Evolutionary conservation across 2,888 invertebrate genomes (phyloP).

Genomic region (Eucera pruinosa): DNA sequence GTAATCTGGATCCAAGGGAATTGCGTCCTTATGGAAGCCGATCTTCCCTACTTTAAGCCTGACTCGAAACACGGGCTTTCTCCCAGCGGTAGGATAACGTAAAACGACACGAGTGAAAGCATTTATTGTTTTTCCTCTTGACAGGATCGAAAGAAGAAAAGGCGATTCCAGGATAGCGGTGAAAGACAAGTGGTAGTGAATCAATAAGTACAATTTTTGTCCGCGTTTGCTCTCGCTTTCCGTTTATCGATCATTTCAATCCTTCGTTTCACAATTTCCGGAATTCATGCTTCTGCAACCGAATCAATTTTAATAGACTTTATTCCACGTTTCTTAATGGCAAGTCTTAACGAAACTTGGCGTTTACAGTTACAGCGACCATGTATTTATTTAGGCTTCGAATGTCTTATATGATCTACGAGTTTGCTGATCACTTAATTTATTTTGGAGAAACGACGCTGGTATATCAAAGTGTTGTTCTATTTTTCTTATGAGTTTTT

Average conservation of each 20-base stretch:
- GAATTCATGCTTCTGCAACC: neutral
- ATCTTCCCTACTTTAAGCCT: conserved; percentile 46
- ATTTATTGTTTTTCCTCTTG: conserved; percentile 43
- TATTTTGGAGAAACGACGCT: no score
- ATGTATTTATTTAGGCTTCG: no score
- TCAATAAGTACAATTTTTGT: conserved; percentile 34
- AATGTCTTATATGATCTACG: no score
- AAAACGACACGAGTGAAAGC: conserved; percentile 8
- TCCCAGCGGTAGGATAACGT: conserved; percentile 12
- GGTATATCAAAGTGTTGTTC: no score
- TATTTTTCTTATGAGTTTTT: no score
- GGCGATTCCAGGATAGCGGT: neutral
- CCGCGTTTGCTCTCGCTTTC: neutral
- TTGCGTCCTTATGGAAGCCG: conserved; percentile 44
- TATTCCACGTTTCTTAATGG: neutral
- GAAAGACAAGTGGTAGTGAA: neutral
- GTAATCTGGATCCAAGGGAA: conserved; percentile 56
- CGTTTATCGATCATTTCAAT: conserved; percentile 26
- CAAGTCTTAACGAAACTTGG: no score
- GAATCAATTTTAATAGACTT: conserved; percentile 13
- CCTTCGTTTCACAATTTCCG: conserved; percentile 26
- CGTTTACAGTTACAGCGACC: no score
- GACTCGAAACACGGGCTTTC: conserved; percentile 47
- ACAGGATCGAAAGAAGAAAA: conserved; percentile 30
- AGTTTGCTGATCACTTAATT: no score